phyloP scores from a whole-genome alignment of 2,888 invertebrate genomes.

The Apamea monoglypha region DNA sequence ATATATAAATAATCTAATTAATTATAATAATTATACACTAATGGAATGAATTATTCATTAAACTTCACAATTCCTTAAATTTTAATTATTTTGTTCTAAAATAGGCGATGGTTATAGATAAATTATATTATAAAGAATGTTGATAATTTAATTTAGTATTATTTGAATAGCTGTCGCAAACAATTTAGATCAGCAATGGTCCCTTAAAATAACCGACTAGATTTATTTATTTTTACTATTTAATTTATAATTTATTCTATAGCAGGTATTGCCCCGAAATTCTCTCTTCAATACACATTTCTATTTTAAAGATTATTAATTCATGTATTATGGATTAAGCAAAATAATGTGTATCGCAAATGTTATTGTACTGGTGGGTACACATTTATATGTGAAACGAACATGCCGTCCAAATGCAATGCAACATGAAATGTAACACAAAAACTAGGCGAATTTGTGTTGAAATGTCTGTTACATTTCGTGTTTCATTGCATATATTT shows the following conservation, averaged over 20 bases:
- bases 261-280: background rate
- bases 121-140: conserved; percentile 15
- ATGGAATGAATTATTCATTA: conserved; percentile 21
- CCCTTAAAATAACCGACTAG: conserved; percentile 66
- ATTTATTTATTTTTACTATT: conserved; percentile 23
- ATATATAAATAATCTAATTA: background rate
- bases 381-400: background rate
- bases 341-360: background rate
- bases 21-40: conserved; percentile 1
- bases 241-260: conserved; percentile 6
- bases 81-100: conserved; percentile 3
- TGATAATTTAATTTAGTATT: conserved; percentile 20
- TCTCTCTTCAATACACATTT: background rate
- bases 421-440: background rate
- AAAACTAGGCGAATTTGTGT: too few species aligned
- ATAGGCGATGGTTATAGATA: conserved; percentile 22
- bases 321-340: background rate
- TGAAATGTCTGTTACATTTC: background rate
- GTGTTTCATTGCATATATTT: background rate
- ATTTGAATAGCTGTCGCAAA: conserved; percentile 54
- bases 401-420: background rate
- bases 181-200: conserved; percentile 67
- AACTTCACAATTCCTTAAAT: conserved; percentile 26
- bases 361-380: too few species aligned
- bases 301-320: background rate